phyloP scores from a whole-genome alignment of 1,140 invertebrate genomes.

The Plutomurus gul region DNA sequence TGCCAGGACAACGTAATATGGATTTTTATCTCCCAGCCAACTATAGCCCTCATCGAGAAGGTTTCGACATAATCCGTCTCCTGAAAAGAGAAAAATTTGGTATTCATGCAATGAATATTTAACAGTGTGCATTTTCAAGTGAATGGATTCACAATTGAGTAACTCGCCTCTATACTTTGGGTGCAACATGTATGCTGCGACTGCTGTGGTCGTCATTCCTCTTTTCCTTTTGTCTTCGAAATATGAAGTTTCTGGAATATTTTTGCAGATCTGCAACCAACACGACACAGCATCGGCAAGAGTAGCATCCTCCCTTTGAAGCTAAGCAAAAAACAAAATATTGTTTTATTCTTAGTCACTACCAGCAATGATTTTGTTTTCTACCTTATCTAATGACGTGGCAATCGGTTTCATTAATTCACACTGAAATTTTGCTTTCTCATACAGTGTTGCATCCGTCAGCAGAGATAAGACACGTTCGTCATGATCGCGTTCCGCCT shows the following conservation, averaged over 20 bases:
- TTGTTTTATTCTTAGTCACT: not conserved
- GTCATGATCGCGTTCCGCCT: not conserved
- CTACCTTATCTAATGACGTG: not conserved
- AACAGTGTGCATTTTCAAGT: not conserved
- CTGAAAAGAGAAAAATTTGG: not conserved
- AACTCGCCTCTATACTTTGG: slow-evolving; percentile 6
- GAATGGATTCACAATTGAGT: not conserved
- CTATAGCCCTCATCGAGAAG: not conserved
- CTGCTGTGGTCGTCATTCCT: not conserved
- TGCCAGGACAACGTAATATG: not conserved
- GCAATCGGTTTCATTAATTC: not conserved
- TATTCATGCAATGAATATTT: not conserved
- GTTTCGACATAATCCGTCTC: not conserved
- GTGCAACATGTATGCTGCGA: not conserved
- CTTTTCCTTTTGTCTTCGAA: not conserved
- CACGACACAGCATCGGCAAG: not conserved
- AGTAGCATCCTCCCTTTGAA: not conserved
- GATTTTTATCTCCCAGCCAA: not conserved
- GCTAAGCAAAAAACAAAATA: not conserved
- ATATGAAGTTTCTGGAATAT: not conserved
- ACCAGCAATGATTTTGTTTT: not conserved
- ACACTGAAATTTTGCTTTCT: not conserved
- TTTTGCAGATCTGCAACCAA: not conserved
- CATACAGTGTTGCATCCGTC: not conserved
- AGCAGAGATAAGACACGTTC: not conserved